These are phyloP conservation scores for Chironomus tepperi DNA, from an alignment of 1,140 invertebrate genomes.

Conservation along the genomic window DNA sequence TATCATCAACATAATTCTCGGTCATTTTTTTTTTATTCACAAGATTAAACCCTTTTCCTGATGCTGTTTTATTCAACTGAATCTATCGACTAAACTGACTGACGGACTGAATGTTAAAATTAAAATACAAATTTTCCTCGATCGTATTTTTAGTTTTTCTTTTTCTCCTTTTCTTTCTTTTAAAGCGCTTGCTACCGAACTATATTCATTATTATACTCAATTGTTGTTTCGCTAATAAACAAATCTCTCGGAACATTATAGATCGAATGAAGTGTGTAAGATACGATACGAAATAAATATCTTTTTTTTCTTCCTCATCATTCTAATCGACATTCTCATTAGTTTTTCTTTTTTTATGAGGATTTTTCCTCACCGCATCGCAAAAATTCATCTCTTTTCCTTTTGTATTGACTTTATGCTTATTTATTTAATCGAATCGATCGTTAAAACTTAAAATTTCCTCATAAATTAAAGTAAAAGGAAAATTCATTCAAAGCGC, in stretches of 20 bases:
- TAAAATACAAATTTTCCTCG: conserved; percentile 13
- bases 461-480: too few relatives aligned
- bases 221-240: conserved; percentile 3
- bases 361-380: too few relatives aligned
- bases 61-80: conserved; percentile 18
- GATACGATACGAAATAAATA: not conserved
- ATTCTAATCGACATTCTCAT: too few relatives aligned
- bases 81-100: conserved; percentile 18
- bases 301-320: not conserved
- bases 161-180: not conserved
- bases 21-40: not conserved
- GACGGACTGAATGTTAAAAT: not conserved
- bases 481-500: too few relatives aligned
- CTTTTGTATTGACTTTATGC: too few relatives aligned
- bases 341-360: too few relatives aligned
- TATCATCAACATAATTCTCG: not conserved
- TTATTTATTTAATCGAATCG: too few relatives aligned
- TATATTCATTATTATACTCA: not conserved
- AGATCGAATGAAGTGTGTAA: not conserved
- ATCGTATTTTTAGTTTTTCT: conserved; percentile 5
- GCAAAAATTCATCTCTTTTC: too few relatives aligned
- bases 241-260: not conserved
- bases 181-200: not conserved
- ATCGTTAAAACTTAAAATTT: too few relatives aligned
- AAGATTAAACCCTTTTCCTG: not conserved